Evolutionary conservation across 2,888 invertebrate genomes (phyloP), one percentile per base, ranked within the genome.

Genomic region (Coenonympha arcania): DNA sequence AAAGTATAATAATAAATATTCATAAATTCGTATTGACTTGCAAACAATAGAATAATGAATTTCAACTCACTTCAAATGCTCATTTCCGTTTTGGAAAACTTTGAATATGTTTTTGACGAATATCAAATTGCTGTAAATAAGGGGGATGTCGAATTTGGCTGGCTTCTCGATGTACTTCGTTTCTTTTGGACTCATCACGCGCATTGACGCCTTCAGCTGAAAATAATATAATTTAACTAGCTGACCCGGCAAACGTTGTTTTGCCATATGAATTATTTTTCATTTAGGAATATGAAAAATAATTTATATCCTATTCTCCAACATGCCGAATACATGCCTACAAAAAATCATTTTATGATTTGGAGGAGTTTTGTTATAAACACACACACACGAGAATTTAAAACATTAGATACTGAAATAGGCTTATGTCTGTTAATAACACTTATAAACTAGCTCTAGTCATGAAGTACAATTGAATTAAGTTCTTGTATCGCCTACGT

Each of bases 151-250:
- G 54, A 86, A 86, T 58, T 79, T 85, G 2, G 76, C 61, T 3
- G 76, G 66, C 42, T 79, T 81, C 47, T 84, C 72, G 4, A 73
- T 69, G 55, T 85, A 86, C 60, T 79, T 86, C 0, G 68, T 71
- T 64, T 77, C 75, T 53, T 79, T 85, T 18, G 85, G 85, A 55
- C 71, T 78, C 36, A 86, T 48, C 9, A 85, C 72, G 30, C 84
- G 67, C 1, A 84, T 56, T 8, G 85, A 83, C 8, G 85, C 85
- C 65, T 84, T 86, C 37, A 86, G 71, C 85, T 86, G 68, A 28
- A 77, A 78, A 39, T 49, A 46, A 58, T 31, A 13, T 31, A 13
- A 6, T 8, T 6, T 9, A 11, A 4, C 5, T 4, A 2, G 31
- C 11, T n/a, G n/a, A n/a, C n/a, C n/a, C n/a, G n/a, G n/a, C n/a